Percentiles rank a stretch among this genome's conserved stretches.
These are phyloP conservation scores for Arvicola amphibius DNA, from an alignment of 2,797 vertebrate genomes.

Conservation along the genomic window DNA sequence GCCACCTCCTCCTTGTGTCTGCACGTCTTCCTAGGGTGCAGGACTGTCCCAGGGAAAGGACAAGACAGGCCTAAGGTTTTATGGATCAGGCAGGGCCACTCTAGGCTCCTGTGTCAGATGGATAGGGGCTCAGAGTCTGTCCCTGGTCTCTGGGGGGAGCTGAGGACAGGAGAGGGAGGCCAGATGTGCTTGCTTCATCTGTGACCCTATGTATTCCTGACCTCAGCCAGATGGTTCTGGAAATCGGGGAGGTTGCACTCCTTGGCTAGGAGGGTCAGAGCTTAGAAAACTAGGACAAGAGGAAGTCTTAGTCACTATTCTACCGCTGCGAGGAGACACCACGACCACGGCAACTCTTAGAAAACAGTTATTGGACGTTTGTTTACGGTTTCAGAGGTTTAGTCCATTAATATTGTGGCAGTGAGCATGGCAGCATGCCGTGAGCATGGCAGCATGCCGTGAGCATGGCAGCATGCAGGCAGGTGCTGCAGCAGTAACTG, in stretches of 20 bases:
- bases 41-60: background rate
- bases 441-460: too few species aligned
- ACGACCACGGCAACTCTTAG: background rate
- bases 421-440: background rate
- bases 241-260: background rate
- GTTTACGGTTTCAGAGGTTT: too few species aligned
- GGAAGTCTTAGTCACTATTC: background rate
- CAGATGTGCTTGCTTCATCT: background rate
- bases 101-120: background rate
- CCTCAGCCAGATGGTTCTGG: background rate
- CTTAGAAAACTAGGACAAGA: background rate
- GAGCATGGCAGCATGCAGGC: too few species aligned
- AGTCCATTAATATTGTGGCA: too few species aligned
- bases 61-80: too few species aligned
- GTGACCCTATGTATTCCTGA: background rate
- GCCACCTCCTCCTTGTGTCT: background rate
- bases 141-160: background rate
- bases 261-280: background rate
- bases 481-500: too few species aligned
- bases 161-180: background rate
- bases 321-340: background rate
- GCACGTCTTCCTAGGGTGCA: background rate
- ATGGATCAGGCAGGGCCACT: background rate
- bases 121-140: background rate
- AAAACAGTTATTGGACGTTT: background rate